A percentile compares a stretch with the other conserved stretches of the same genome.
Evolutionary conservation across 2,797 vertebrate species (phyloP).

Genomic region (Sebastes variabilis): DNA sequence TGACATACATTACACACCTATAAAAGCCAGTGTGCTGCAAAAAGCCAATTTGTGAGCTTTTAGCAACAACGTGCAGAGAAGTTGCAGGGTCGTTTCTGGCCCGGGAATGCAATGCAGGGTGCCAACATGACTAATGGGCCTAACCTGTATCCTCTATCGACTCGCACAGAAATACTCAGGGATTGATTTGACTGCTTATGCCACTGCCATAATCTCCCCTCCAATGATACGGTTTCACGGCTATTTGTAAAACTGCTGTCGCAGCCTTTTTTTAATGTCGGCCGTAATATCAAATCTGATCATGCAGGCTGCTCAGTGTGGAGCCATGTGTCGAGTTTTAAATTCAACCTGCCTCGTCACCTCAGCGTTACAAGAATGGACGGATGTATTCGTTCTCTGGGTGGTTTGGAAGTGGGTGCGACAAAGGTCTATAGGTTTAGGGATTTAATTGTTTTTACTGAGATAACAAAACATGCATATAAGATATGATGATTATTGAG

Average conservation of each 20-base stretch:
- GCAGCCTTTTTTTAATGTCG: conserved; percentile 50
- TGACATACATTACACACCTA: conserved; percentile 32
- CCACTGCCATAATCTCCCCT: conserved; percentile 71
- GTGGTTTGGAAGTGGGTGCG: neutral
- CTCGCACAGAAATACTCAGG: conserved; percentile 73
- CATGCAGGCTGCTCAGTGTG: conserved; percentile 26
- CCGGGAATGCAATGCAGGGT: conserved; percentile 51
- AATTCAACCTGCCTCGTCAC: conserved; percentile 30
- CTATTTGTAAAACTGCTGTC: conserved; percentile 70
- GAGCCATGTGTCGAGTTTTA: conserved; percentile 17
- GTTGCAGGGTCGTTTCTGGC: conserved; percentile 38
- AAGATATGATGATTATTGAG: neutral
- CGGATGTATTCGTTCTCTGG: neutral
- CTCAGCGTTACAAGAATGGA: conserved; percentile 1
- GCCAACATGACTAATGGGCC: conserved; percentile 81
- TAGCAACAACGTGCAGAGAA: conserved; percentile 37
- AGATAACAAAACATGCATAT: neutral
- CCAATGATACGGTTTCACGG: conserved; percentile 68
- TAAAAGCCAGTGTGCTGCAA: conserved; percentile 9
- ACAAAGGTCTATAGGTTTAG: neutral
- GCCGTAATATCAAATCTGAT: conserved; percentile 61
- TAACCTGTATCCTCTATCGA: conserved; percentile 75
- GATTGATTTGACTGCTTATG: conserved; percentile 81
- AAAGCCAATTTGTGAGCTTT: conserved; percentile 40
- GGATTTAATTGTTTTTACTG: neutral